These are phyloP conservation scores for Stegodyphus mimosarum DNA, from an alignment of 1,140 invertebrate species.

Conservation along the genomic window DNA sequence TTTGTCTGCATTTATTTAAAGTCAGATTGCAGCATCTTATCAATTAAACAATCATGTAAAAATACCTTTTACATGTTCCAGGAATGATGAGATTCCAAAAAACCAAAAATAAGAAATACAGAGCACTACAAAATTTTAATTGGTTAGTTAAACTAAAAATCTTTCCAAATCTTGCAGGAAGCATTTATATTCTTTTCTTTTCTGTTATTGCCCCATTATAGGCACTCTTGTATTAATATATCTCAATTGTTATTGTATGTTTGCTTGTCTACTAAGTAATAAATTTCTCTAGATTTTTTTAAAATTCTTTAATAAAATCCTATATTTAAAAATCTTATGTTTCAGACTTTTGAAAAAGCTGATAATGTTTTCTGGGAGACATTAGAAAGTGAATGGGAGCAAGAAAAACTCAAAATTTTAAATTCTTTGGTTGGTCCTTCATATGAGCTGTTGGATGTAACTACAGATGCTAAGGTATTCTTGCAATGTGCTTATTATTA, in stretches of 20 bases:
- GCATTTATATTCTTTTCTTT: neutral
- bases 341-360: constrained; percentile 70
- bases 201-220: neutral
- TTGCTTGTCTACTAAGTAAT: too few relatives aligned
- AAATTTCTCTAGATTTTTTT: neutral
- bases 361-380: constrained; percentile 83
- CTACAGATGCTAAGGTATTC: constrained; percentile 34
- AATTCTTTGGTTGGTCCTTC: constrained; percentile 87
- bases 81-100: too few relatives aligned
- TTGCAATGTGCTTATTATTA: too few relatives aligned
- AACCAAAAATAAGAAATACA: too few relatives aligned
- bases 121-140: too few relatives aligned
- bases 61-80: too few relatives aligned
- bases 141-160: too few relatives aligned
- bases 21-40: too few relatives aligned
- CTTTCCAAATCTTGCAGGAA: too few relatives aligned
- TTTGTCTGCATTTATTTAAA: too few relatives aligned
- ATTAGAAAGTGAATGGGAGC: constrained; percentile 87
- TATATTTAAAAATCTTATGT: neutral
- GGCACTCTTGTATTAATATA: neutral
- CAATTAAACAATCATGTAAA: too few relatives aligned
- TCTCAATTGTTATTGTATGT: neutral
- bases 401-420: constrained; percentile 87
- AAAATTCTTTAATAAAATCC: neutral
- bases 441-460: constrained; percentile 82